phyloP scores from a whole-genome alignment of 1,140 invertebrate genomes.

The Philopotamus ludificatus region DNA sequence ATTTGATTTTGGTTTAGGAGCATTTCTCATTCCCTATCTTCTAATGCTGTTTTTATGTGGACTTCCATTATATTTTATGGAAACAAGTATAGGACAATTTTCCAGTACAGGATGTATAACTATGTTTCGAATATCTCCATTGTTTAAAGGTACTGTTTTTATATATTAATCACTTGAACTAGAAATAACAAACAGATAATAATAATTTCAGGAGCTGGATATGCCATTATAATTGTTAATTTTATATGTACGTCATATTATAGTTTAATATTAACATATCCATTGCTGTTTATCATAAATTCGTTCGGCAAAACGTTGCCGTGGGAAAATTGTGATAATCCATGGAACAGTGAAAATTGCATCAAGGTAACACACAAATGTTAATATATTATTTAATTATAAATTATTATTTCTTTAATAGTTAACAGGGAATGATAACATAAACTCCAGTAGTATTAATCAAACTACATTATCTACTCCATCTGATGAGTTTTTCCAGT shows the following conservation, averaged over 20 bases:
- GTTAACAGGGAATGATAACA: constrained; percentile 42
- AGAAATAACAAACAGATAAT: neutral
- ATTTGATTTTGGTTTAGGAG: constrained; percentile 58
- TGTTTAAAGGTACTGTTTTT: constrained; percentile 89
- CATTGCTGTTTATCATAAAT: constrained; percentile 79
- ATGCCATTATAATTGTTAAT: constrained; percentile 82
- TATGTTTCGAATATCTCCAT: constrained; percentile 68
- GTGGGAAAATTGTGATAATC: constrained; percentile 83
- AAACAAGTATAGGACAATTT: constrained; percentile 84
- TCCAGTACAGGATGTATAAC: constrained; percentile 79
- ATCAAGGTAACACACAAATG: constrained; percentile 50
- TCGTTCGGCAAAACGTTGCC: constrained; percentile 71
- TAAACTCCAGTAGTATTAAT: constrained; percentile 39
- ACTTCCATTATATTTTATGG: constrained; percentile 87
- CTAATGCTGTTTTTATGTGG: constrained; percentile 77
- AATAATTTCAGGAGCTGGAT: constrained; percentile 71
- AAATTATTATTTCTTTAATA: constrained; percentile 20
- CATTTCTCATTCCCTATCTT: constrained; percentile 75
- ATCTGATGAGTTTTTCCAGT: constrained; percentile 86
- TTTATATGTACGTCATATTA: constrained; percentile 91
- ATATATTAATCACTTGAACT: neutral
- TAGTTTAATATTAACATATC: constrained; percentile 90
- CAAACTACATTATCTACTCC: constrained; percentile 62
- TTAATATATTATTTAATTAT: constrained; percentile 19
- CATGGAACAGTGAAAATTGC: constrained; percentile 84